Conservation (phyloP, 2,888 invertebrate species). For the Mycalesis mineus region DNA sequence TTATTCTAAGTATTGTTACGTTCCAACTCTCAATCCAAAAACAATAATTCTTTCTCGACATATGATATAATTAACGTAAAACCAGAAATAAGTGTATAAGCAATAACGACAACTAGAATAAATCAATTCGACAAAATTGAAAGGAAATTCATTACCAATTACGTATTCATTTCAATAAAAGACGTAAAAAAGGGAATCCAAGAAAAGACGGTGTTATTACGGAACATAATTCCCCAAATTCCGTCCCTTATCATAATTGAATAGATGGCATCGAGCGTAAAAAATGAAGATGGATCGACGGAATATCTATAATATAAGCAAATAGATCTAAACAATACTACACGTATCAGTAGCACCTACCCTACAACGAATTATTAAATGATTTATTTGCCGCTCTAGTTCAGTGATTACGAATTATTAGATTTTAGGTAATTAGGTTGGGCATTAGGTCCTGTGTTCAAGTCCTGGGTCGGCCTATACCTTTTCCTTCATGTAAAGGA, state of each 20-base stretch:
- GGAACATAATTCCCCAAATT: slow-evolving; percentile 22
- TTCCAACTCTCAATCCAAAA: no score
- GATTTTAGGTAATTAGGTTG: no score
- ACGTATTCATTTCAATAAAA: slow-evolving; percentile 15
- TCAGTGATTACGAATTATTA: no score
- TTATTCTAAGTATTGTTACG: no score
- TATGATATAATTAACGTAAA: no score
- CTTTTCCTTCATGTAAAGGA: no score
- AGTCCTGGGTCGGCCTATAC: no score
- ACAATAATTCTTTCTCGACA: no score
- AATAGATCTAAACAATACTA: slow-evolving; percentile 41
- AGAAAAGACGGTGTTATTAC: slow-evolving; percentile 18
- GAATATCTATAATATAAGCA: slow-evolving; percentile 27
- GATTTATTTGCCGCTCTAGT: no score
- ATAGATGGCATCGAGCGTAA: slow-evolving; percentile 33
- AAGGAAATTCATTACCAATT: slow-evolving; percentile 12
- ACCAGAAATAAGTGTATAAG: not conserved
- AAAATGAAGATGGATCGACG: slow-evolving; percentile 35
- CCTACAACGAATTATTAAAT: slow-evolving; percentile 10
- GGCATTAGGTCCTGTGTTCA: no score
- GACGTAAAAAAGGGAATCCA: slow-evolving; percentile 7
- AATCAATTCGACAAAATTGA: slow-evolving; percentile 4
- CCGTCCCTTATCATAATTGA: slow-evolving; percentile 35
- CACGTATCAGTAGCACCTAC: no score
- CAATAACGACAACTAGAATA: not conserved